A percentile compares a stretch with the other conserved stretches of the same genome.
Evolutionary conservation across 2,888 invertebrate species (phyloP).

Genomic region (Marronus borbonicus): DNA sequence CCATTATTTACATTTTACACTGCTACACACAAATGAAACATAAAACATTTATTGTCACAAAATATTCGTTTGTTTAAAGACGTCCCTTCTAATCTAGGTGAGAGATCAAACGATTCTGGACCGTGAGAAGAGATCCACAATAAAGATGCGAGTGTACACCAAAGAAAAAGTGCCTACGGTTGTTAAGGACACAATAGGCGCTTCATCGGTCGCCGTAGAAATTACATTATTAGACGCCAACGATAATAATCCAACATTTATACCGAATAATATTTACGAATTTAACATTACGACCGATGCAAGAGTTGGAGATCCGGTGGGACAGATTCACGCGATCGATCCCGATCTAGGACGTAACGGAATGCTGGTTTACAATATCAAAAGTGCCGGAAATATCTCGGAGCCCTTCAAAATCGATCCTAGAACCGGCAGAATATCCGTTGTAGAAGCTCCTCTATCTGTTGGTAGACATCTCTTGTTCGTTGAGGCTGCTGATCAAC

Average conservation of each 20-base stretch:
- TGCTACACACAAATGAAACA: too few species aligned
- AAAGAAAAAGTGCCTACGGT: slow-evolving; percentile 83
- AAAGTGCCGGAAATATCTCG: slow-evolving; percentile 58
- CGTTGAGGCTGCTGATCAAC: slow-evolving; percentile 88
- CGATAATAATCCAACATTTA: slow-evolving; percentile 91
- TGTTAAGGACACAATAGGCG: slow-evolving; percentile 71
- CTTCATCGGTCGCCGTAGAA: slow-evolving; percentile 81
- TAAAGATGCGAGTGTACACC: slow-evolving; percentile 85
- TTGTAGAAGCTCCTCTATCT: slow-evolving; percentile 77
- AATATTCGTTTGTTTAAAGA: slow-evolving; percentile 38
- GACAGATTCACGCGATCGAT: slow-evolving; percentile 86
- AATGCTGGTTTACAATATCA: slow-evolving; percentile 73
- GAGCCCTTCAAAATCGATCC: slow-evolving; percentile 81
- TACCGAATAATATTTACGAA: slow-evolving; percentile 87
- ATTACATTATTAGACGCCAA: slow-evolving; percentile 90
- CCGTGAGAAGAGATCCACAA: slow-evolving; percentile 81
- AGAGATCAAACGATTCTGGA: slow-evolving; percentile 81
- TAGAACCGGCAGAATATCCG: slow-evolving; percentile 79
- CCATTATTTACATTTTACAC: too few species aligned
- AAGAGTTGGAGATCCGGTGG: slow-evolving; percentile 81
- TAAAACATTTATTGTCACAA: not conserved
- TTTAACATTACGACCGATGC: slow-evolving; percentile 81
- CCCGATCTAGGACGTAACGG: slow-evolving; percentile 87
- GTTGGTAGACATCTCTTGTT: slow-evolving; percentile 86
- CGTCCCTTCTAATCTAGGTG: slow-evolving; percentile 60